Evolutionary conservation across 2,113 vertebrate species (phyloP), one percentile per base, ranked within the genome.

Genomic region (Jaculus jaculus): DNA sequence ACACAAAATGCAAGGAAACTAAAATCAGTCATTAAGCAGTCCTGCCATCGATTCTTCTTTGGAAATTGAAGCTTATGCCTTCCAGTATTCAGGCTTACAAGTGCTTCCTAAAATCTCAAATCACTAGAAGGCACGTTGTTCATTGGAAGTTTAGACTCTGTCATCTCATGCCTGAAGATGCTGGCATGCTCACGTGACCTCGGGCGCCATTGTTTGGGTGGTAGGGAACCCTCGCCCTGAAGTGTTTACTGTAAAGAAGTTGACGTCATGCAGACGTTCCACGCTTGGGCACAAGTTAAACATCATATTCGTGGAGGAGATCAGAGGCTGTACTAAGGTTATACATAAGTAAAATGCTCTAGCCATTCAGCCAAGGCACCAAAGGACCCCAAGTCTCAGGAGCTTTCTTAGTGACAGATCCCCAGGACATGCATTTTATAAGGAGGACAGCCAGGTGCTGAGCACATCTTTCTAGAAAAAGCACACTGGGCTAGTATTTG

Each of bases 401-500:
- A 15, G 17, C 39, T 28, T 26, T n/a, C 32, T 28, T 32, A 23
- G 32, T 21, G 34, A 66, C 26, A 28, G 42, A 47, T 20, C 16
- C 61, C 68, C n/a, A 63, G 42, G 34, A 37, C 39, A 42, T 5
- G 74, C 2, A 28, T 75, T 74, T 93, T 47, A 37, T 91, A 39
- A 51, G 39, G 30, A 65, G 30, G 51, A 95, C 54, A 95, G 77
- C 26, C 63, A 51, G 68, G 68, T 75, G 78, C 86, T 42, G 66
- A 30, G 60, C 75, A 88, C 66, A 30, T 83, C 51, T 73, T 95
- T 89, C 80, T 87, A 65, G 81, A 90, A 94, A 86, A 93, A 91
- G 37, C 34, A 30, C 47, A 75, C 83, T 74, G 39, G 28, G 73
- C 82, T 68, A 87, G 58, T 71, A 60, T 17, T 58, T 65, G 26